Base-by-base conservation (phyloP, 2,888 invertebrate genomes). In the Gastracanthus pulcherrimus region DNA sequence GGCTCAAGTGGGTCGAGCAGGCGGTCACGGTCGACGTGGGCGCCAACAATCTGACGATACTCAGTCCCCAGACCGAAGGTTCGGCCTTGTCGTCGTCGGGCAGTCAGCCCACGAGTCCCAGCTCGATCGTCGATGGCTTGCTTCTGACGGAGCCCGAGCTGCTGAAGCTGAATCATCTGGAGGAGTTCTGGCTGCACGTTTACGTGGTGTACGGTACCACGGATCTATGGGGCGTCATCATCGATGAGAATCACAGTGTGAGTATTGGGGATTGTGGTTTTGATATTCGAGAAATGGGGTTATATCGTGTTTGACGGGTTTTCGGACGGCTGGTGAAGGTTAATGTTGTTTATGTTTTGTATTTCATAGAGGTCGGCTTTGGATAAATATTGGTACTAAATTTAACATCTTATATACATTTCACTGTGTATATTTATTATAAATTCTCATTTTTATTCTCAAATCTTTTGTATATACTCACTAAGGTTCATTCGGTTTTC, bases 151-250 rank as follows among this genome's bases (percentile, higher is more conserved):
- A 79, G 5, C 89, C 89, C 0, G 86, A 83, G 36, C 31, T 76
- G 51, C 80, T 91, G 0, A 62, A 82, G 5, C 81, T 88, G 38
- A 88, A 91, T 0, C 85, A 93, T 0, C 92, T 92, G 51, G 92
- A 92, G 0, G 92, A 92, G 77, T 92, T 90, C 84, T 94, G 94
- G 95, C 93, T 94, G 87, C 94, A 93, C 85, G 93, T 95, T 13
- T 94, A 94, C 0, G 93, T 93, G 48, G 94, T 94, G 6, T 92
- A 92, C 70, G 94, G 94, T 0, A 94, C 94, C 0, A 92, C 93
- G 1, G 94, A 95, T 86, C 93, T 96, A 74, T 95, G 95, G 94
- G 93, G 94, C 1, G 92, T 95, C 76, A 92, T 96, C 7, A 93
- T 95, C 82, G 95, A 94, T 64, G 92, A 93, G 13, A 91, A 94